Evolutionary conservation across 2,888 invertebrate genomes (phyloP).

Genomic region (Therioaphis trifolii): DNA sequence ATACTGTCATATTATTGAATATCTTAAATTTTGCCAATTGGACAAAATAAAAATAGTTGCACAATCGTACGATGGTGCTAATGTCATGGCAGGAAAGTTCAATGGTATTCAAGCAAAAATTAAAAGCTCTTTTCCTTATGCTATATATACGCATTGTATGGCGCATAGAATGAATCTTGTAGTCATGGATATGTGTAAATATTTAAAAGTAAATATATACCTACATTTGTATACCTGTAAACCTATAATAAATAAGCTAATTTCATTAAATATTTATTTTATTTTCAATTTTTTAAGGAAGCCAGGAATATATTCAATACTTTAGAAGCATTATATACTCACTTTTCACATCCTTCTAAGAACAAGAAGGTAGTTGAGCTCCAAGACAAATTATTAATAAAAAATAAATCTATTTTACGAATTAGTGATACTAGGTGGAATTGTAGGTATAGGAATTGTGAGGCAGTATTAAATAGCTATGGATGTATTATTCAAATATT

Average conservation of each 20-base stretch:
- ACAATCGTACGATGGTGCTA: too few relatives aligned
- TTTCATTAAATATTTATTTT: too few relatives aligned
- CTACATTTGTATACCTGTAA: background rate
- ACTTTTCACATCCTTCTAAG: too few relatives aligned
- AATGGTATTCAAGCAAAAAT: slow-evolving; percentile 27
- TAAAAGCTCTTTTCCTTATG: slow-evolving; percentile 6
- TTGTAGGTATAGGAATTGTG: too few relatives aligned
- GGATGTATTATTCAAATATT: too few relatives aligned
- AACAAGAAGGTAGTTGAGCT: background rate
- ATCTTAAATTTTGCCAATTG: too few relatives aligned
- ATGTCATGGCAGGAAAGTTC: background rate
- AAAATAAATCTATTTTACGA: background rate
- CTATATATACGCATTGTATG: slow-evolving; percentile 36
- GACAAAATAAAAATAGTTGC: too few relatives aligned
- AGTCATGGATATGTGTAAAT: slow-evolving; percentile 38
- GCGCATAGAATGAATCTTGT: slow-evolving; percentile 16
- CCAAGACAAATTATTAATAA: slow-evolving; percentile 3
- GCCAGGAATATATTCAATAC: slow-evolving; percentile 8
- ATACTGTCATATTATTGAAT: too few relatives aligned
- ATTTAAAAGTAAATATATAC: slow-evolving; percentile 29
- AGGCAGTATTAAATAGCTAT: too few relatives aligned
- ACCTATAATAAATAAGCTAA: too few relatives aligned
- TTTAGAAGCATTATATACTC: background rate
- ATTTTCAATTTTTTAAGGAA: slow-evolving; percentile 16
- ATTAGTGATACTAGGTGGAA: too few relatives aligned